Base-by-base conservation (phyloP, 35 echinoderm and acorn worm genomes). In the Ptychodera flava region DNA sequence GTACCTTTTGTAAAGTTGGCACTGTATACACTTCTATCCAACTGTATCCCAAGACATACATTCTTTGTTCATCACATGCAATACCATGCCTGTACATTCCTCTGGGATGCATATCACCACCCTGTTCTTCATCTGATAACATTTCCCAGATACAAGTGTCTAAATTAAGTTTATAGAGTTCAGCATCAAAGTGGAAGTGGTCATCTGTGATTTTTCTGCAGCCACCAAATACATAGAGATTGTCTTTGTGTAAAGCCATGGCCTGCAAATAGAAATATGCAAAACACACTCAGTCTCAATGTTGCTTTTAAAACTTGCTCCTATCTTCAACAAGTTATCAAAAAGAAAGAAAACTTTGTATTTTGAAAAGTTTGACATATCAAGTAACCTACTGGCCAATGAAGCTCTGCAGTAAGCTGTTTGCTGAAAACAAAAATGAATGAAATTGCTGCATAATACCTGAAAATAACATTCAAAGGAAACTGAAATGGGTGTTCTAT, bases 101-200 rank as follows among this genome's bases (percentile, higher is more conserved):
- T 0, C 82, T 1, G 12, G 33, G 53, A 0, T 36, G 34, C 29
- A 76, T 78, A 1, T 38, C 52, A n/a, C 84, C 75, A n/a, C 31
- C 32, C 30, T 89, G 82, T 22, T 78, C 76, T 16, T 76, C 84
- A 35, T 88, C 81, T 15, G 85, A 85, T 28, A 94, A 30, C 0
- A 78, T 30, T 0, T 45, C 84, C 92, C 92, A 94, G 16, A 31
- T 77, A 14, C 87, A 81, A 34, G 34, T 90, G 37, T 34, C 33
- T 30, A 90, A 36, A 78, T 94, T 81, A 28, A 94, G 81, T 35
- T 37, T 80, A 37, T 90, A 38, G 28, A 94, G 85, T 78, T 94
- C 88, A 0, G 92, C 86, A 85, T 94, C 89, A 85, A 94, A 94
- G 28, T 90, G 82, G 77, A 87, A 90, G 6, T 94, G 88, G 10